Conservation (phyloP, 2,888 invertebrate genomes). For the Cheiracanthium punctorium region DNA sequence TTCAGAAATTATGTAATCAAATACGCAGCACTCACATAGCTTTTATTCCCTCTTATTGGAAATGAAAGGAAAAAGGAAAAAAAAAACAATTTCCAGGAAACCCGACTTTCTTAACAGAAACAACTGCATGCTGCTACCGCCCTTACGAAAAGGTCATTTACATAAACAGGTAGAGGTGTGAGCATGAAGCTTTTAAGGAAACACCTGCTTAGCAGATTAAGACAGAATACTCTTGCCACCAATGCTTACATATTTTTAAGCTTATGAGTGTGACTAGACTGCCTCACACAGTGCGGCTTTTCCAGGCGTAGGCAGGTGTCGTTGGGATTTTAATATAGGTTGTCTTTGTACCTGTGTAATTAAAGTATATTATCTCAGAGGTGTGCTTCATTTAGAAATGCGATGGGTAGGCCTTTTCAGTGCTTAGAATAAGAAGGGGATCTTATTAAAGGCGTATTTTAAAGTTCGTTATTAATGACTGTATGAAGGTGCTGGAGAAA, state of each 20-base stretch:
- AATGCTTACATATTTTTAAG: slow-evolving; percentile 6
- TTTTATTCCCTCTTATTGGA: no score
- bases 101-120: no score
- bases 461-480: no score
- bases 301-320: background rate
- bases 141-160: background rate
- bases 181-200: background rate
- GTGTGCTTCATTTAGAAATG: background rate
- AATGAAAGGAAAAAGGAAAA: no score
- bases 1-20: no score
- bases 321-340: background rate
- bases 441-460: no score
- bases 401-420: no score
- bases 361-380: background rate
- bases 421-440: no score
- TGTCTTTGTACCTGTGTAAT: background rate
- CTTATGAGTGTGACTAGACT: background rate
- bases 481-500: no score
- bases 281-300: background rate
- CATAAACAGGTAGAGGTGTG: slow-evolving; percentile 13
- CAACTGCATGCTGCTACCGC: background rate
- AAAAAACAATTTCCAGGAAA: no score
- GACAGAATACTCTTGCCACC: background rate
- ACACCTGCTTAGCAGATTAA: background rate
- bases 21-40: no score